A percentile compares a stretch with the other conserved stretches of the same genome.
Conservation (phyloP, 2,797 vertebrate genomes). For the Oryzias sinensis region DNA sequence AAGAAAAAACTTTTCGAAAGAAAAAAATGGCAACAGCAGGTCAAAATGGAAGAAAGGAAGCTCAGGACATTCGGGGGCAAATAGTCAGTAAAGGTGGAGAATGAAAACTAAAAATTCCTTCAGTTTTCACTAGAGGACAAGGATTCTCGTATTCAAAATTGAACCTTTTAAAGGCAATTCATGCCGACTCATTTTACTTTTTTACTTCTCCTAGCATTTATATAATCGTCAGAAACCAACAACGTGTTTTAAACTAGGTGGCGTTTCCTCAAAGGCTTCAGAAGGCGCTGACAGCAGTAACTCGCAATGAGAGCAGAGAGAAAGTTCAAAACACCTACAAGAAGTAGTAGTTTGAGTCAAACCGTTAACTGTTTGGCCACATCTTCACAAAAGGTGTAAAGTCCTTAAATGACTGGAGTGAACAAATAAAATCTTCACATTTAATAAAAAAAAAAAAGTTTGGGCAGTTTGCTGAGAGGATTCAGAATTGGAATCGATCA, state of each 20-base stretch:
- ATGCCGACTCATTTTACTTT: background rate
- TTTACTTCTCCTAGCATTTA: no score
- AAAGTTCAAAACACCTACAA: constrained; percentile 1
- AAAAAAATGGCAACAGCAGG: constrained; percentile 36
- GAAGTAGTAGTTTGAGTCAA: background rate
- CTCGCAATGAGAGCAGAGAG: constrained; percentile 26
- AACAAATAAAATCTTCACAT: background rate
- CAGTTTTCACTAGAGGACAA: constrained; percentile 1
- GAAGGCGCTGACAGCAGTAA: constrained; percentile 30
- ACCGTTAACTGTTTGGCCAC: background rate
- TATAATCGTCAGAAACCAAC: background rate
- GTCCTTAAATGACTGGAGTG: background rate
- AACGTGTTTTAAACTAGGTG: constrained; percentile 11
- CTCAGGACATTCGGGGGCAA: constrained; percentile 28
- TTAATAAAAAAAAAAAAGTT: background rate
- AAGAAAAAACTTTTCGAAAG: no score
- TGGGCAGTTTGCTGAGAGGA: background rate
- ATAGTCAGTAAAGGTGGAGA: background rate
- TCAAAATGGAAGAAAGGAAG: constrained; percentile 29
- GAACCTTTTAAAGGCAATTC: background rate
- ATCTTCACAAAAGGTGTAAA: background rate
- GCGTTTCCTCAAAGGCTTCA: constrained; percentile 34
- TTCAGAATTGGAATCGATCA: background rate
- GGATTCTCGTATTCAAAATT: background rate
- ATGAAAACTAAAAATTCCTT: background rate